phyloP scores from a whole-genome alignment of 2,113 vertebrate genomes.

The Agapornis roseicollis region DNA sequence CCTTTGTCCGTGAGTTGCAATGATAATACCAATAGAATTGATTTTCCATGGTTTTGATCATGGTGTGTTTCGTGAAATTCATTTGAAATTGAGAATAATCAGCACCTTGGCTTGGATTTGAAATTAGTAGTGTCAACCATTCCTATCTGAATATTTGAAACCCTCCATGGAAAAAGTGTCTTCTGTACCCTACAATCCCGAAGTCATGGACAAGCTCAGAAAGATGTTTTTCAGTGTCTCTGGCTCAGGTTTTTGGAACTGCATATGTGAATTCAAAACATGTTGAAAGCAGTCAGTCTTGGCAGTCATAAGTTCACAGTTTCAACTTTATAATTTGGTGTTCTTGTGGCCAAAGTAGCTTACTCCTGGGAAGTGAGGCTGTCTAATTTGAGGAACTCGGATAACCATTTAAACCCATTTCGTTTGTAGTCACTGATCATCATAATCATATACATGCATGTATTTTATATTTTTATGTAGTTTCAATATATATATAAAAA shows the following conservation, averaged over 20 bases:
- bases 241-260: background rate
- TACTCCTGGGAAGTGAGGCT: background rate
- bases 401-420: background rate
- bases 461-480: background rate
- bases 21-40: background rate
- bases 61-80: background rate
- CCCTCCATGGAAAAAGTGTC: background rate
- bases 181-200: fast-evolving
- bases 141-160: background rate
- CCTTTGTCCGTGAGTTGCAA: background rate
- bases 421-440: background rate
- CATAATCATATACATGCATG: background rate
- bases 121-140: background rate
- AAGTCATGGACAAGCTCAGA: background rate
- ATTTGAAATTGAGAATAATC: background rate
- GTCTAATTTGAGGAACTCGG: background rate
- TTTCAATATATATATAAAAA: background rate
- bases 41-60: background rate
- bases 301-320: background rate
- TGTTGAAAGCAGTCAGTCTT: background rate
- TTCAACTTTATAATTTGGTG: background rate
- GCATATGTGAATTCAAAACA: background rate
- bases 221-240: background rate
- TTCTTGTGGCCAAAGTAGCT: background rate
- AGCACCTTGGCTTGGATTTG: background rate